Percentiles rank a stretch among this genome's conserved stretches.
These are phyloP conservation scores for Tetheella fluctuosa DNA, from an alignment of 2,888 invertebrate species.

Conservation along the genomic window DNA sequence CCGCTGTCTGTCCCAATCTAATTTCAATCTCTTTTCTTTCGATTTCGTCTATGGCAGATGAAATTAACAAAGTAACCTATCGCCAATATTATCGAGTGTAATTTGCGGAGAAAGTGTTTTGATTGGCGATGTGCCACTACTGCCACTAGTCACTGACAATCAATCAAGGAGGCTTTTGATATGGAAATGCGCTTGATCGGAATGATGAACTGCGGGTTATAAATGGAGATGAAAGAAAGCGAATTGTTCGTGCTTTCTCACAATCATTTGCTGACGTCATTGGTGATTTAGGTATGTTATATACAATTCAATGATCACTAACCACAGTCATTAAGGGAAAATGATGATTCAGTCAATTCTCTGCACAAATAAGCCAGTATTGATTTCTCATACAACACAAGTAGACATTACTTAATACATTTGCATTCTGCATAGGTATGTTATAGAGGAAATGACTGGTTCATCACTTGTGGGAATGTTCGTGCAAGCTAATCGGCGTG, in stretches of 20 bases:
- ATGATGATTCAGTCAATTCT: not conserved
- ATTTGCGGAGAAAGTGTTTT: conserved; percentile 63
- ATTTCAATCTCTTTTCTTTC: conserved; percentile 74
- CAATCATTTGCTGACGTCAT: conserved; percentile 37
- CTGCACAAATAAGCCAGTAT: not conserved
- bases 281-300: conserved; percentile 26
- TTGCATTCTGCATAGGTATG: not conserved
- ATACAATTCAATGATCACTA: not conserved
- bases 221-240: conserved; percentile 5
- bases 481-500: conserved; percentile 27
- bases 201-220: conserved; percentile 33
- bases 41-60: conserved; percentile 64
- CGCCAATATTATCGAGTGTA: conserved; percentile 46
- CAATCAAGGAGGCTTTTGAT: conserved; percentile 57
- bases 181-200: conserved; percentile 42
- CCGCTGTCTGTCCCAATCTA: conserved; percentile 67
- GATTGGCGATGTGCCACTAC: conserved; percentile 16
- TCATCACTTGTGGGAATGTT: conserved; percentile 16
- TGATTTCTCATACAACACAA: not conserved
- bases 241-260: conserved; percentile 38
- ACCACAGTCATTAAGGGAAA: not conserved
- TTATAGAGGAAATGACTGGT: conserved; percentile 1
- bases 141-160: conserved; percentile 47
- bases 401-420: not conserved
- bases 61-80: conserved; percentile 62